These are phyloP conservation scores for Leptinotarsa rubiginosa DNA, from an alignment of 2,888 invertebrate species.

Conservation along the genomic window DNA sequence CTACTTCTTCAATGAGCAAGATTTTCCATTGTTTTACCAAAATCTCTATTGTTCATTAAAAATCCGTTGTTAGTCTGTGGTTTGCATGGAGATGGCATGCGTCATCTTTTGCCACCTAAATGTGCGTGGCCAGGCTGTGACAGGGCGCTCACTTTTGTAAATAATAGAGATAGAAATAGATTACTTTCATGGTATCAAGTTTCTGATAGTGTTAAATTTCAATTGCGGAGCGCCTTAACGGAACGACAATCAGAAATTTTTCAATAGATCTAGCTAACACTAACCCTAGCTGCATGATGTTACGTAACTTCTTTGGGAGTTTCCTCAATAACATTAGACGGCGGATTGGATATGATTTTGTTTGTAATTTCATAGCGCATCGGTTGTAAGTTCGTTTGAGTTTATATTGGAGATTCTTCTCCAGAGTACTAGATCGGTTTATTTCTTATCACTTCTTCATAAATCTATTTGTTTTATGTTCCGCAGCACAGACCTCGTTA, in stretches of 20 bases:
- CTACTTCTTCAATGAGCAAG: not conserved
- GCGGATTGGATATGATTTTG: not conserved
- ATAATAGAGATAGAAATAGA: conserved; percentile 44
- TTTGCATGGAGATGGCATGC: conserved; percentile 60
- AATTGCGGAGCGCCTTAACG: conserved; percentile 3
- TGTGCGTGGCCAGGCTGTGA: conserved; percentile 80
- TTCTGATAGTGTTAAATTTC: conserved; percentile 26
- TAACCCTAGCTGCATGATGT: conserved; percentile 20
- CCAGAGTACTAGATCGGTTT: not conserved
- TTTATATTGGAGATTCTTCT: not conserved
- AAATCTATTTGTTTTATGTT: no score
- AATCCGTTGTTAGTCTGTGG: conserved; percentile 59
- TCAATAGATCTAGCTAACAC: conserved; percentile 13
- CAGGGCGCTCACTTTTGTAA: conserved; percentile 63
- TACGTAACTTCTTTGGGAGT: not conserved
- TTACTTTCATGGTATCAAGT: conserved; percentile 11
- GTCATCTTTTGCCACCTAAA: conserved; percentile 56
- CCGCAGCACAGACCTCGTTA: no score
- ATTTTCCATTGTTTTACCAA: conserved; percentile 25
- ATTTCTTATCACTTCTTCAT: not conserved
- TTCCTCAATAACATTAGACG: not conserved
- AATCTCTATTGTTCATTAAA: conserved; percentile 31
- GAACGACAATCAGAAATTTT: conserved; percentile 22
- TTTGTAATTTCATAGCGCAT: not conserved
- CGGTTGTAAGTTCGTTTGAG: not conserved